Base-by-base conservation (phyloP, 2,888 invertebrate genomes). In the Leucophenga maculata region DNA sequence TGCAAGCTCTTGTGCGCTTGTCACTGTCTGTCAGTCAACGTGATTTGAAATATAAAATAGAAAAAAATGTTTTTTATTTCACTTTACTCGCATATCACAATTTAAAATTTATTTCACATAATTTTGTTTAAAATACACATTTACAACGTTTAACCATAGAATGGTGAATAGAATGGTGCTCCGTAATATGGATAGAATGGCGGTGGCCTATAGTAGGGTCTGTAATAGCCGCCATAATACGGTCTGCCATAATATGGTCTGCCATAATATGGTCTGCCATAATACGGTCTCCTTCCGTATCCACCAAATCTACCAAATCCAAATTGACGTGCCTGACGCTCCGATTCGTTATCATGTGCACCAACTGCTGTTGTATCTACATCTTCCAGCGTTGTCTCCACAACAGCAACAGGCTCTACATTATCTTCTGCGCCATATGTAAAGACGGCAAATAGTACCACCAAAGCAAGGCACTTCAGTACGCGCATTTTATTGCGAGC, bases 1-100 rank as follows among this genome's bases (percentile, higher is more conserved):
- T 52, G 66, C 20, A 14, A 31, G 55, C 44, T 13, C n/a, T 54
- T 44, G 11, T 32, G 11, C 44, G 44, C 26, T 16, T 55, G 44
- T 32, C 64, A 16, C 44, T 44, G 14, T 44, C 8, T 73, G 84
- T 83, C 84, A 82, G 78, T 79, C 84, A 79, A 84, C 84, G 84
- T 81, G 80, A 81, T 84, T 81, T 83, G 84, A 84, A 81, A 46
- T 22, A 6, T 62, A 46, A 39, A 20, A 80, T 76, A 75, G 73
- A 74, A 82, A 75, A 69, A 75, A 69, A 67, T 71, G 55, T 67
- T 73, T 71, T 65, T 71, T 76, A 74, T 60, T 65, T 16, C 52
- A 50, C 39, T 32, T 31, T 44, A 39, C 31, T 62, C 64, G 39
- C 46, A 59, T 65, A 60, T 48, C 62, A 69, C 32, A 68, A 44